Percentiles rank a stretch among this genome's conserved stretches.
These are phyloP conservation scores for Emydoidea blandingii DNA, from an alignment of 2,797 vertebrate species.

Conservation along the genomic window DNA sequence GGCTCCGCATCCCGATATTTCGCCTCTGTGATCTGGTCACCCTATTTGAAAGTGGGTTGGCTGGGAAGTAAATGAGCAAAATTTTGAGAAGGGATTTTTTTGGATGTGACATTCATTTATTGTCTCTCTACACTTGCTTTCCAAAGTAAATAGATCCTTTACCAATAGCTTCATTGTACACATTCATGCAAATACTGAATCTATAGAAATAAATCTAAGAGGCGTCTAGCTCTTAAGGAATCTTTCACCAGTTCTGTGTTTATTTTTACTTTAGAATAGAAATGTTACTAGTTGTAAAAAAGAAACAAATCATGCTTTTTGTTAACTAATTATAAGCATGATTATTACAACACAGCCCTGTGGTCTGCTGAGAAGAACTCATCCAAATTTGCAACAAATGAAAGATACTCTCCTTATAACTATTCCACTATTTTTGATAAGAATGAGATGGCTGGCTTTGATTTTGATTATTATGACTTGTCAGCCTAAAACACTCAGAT, in stretches of 20 bases:
- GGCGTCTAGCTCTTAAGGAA: slow-evolving; percentile 35
- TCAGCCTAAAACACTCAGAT: slow-evolving; percentile 83
- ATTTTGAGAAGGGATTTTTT: slow-evolving; percentile 21
- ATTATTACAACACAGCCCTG: slow-evolving; percentile 21
- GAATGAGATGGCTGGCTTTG: slow-evolving; percentile 64
- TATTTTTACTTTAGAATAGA: slow-evolving; percentile 20
- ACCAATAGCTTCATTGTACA: slow-evolving; percentile 39
- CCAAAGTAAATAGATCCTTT: slow-evolving; percentile 39
- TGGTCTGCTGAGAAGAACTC: not conserved
- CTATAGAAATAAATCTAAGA: slow-evolving; percentile 17
- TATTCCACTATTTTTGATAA: slow-evolving; percentile 74
- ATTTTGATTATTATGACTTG: slow-evolving; percentile 83
- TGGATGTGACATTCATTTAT: slow-evolving; percentile 30
- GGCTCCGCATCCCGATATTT: no score
- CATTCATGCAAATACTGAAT: not conserved
- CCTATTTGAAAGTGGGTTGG: not conserved
- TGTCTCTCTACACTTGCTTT: slow-evolving; percentile 57
- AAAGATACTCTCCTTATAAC: slow-evolving; percentile 70
- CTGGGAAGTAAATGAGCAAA: slow-evolving; percentile 42
- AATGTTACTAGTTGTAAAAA: accelerated
- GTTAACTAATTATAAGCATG: slow-evolving; percentile 33
- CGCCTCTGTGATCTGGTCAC: no score
- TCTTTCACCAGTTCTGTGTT: slow-evolving; percentile 28
- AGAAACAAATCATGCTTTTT: no score
- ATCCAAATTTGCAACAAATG: not conserved